Evolutionary conservation across 2,113 vertebrate species (phyloP).

Genomic region (Thermophis baileyi): DNA sequence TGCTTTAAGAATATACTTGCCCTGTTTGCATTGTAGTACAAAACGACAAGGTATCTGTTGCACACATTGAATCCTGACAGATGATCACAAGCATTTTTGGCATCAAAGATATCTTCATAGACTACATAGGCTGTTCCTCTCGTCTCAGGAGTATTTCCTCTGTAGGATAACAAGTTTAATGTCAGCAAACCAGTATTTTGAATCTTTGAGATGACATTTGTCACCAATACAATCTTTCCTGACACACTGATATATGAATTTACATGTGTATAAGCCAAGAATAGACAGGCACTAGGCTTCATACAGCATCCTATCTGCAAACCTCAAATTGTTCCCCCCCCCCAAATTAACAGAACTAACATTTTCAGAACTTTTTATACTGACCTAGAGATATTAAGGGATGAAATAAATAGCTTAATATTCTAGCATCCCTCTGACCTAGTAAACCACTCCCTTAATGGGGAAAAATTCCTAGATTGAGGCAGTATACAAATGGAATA

Average conservation of each 20-base stretch:
- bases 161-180: slow-evolving; percentile 47
- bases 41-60: slow-evolving; percentile 96
- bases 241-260: neutral
- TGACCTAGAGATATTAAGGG: neutral
- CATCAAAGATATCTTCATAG: slow-evolving; percentile 98
- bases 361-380: neutral
- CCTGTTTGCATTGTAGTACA: slow-evolving; percentile 98
- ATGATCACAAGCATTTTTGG: slow-evolving; percentile 97
- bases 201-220: neutral
- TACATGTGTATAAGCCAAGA: neutral
- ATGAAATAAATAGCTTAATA: neutral
- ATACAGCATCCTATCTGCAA: neutral
- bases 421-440: neutral
- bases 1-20: slow-evolving; percentile 63
- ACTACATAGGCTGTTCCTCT: slow-evolving; percentile 97
- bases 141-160: slow-evolving; percentile 95
- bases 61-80: slow-evolving; percentile 98
- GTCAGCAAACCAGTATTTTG: neutral
- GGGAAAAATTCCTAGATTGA: neutral
- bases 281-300: neutral
- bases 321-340: neutral
- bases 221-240: neutral
- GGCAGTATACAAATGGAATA: neutral
- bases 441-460: neutral
- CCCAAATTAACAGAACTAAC: neutral